Evolutionary conservation across 2,797 vertebrate species (phyloP).

Genomic region (Myotis daubentonii): DNA sequence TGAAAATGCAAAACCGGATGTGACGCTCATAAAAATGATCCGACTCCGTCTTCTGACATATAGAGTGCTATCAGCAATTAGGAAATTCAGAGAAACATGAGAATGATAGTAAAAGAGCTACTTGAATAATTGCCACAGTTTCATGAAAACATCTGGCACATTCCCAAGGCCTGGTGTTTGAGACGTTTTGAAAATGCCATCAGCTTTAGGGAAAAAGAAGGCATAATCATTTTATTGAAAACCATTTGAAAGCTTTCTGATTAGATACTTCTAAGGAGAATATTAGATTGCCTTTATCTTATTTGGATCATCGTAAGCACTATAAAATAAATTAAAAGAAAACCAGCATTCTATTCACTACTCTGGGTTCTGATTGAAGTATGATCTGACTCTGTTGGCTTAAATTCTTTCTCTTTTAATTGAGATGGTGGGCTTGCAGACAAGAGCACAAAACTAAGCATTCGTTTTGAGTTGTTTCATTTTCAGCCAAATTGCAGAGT

Average conservation of each 20-base stretch:
- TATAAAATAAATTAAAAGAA: conserved; percentile 53
- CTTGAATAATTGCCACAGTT: conserved; percentile 61
- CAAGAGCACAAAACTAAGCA: not conserved
- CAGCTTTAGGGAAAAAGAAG: conserved; percentile 33
- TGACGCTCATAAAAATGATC: not conserved
- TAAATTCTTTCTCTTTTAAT: conserved; percentile 44
- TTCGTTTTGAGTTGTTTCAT: conserved; percentile 34
- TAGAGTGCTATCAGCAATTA: not conserved
- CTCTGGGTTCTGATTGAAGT: conserved; percentile 3
- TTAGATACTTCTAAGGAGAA: conserved; percentile 43
- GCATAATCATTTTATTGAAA: conserved; percentile 68
- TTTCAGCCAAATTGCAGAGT: conserved; percentile 58
- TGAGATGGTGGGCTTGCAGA: conserved; percentile 11
- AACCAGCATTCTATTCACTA: not conserved
- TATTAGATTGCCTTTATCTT: conserved; percentile 39
- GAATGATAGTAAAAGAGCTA: conserved; percentile 39
- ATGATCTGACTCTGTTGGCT: not conserved
- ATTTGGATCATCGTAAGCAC: conserved; percentile 18
- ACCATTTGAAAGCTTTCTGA: conserved; percentile 50
- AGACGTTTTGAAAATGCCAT: conserved; percentile 58
- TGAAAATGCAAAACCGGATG: not conserved
- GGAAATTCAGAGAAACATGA: conserved; percentile 4
- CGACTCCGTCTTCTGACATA: not conserved
- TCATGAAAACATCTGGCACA: conserved; percentile 63
- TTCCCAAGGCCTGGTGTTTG: conserved; percentile 45